Conservation (phyloP, 1,140 invertebrate genomes). For the Metaphire vulgaris region DNA sequence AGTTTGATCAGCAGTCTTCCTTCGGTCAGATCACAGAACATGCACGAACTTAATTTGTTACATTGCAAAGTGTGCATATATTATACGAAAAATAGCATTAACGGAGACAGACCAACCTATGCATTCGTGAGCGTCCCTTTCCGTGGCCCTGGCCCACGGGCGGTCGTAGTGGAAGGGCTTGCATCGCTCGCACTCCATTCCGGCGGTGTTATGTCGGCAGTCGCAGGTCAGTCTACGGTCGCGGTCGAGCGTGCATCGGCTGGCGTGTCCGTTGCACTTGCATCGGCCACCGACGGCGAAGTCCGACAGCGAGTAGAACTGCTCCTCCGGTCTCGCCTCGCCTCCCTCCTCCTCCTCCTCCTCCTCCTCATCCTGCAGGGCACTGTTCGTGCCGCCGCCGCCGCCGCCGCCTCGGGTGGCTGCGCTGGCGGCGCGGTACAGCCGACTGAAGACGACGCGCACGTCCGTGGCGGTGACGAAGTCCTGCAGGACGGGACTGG, state of each 20-base stretch:
- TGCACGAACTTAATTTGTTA: too few relatives aligned
- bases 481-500: slow-evolving; percentile 92
- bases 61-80: too few relatives aligned
- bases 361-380: too few relatives aligned
- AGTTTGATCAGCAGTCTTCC: too few relatives aligned
- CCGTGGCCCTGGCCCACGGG: slow-evolving; percentile 94
- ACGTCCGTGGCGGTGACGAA: slow-evolving; percentile 99
- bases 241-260: slow-evolving; percentile 65
- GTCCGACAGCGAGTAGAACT: slow-evolving; percentile 64
- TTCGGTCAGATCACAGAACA: too few relatives aligned
- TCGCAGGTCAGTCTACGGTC: slow-evolving; percentile 80
- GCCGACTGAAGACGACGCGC: slow-evolving; percentile 69
- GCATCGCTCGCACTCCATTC: slow-evolving; percentile 94
- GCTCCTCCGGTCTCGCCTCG: slow-evolving; percentile 8
- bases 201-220: slow-evolving; percentile 96
- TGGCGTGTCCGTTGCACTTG: slow-evolving; percentile 98
- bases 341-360: neutral
- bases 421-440: too few relatives aligned
- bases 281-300: slow-evolving; percentile 96
- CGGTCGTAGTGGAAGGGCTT: slow-evolving; percentile 97
- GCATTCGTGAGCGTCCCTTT: slow-evolving; percentile 91
- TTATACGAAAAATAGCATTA: too few relatives aligned
- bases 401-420: too few relatives aligned
- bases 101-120: slow-evolving; percentile 65
- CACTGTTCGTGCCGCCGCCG: too few relatives aligned